Base-by-base conservation (phyloP, 1,140 invertebrate species). In the Apis florea region DNA sequence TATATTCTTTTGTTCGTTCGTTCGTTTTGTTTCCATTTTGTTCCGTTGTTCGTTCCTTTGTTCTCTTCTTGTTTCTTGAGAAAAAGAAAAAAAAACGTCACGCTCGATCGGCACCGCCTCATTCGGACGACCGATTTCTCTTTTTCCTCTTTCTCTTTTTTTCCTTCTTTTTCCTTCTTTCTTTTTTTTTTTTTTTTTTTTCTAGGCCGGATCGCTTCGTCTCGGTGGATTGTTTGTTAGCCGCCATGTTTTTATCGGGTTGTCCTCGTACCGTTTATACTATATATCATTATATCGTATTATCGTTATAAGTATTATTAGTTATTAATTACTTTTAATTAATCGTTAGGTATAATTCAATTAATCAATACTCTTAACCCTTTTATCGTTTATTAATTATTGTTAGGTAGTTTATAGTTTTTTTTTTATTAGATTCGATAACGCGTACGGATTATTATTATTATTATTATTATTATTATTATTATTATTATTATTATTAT, bases 341-440 rank as follows among this genome's bases (percentile, higher is more conserved):
- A 88, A 89, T 90, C 82, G 81, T 91, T 90, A 90, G 74, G 88
- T 91, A 90, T 89, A 89, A 90, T 91, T 90, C 77, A 90, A 89
- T 90, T 91, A 91, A 89, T 91, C 90, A 85, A 91, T 92, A 92
- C 88, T 90, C 91, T 93, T 92, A 91, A 93, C 91, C 90, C 86
- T 90, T 92, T 90, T 90, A 91, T 89, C 85, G 75, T 90, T 90
- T 90, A 88, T 90, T 89, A 86, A 92, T 93, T 91, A 92, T 92
- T 92, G 91, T 93, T 92, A 92, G 91, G 90, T 92, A 91, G 90
- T 91, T 91, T 91, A 93, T 93, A 92, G 91, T 92, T 93, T 80
- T 80, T 81, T 68, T 82, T 67, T 87, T 90, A 93, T 89, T 91
- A 90, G 90, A 87, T 92, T 90, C 88, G 90, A 92, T 92, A 92